Percentiles rank a stretch among this genome's conserved stretches.
These are phyloP conservation scores for Nephotettix cincticeps DNA, from an alignment of 1,140 invertebrate species.

Conservation along the genomic window DNA sequence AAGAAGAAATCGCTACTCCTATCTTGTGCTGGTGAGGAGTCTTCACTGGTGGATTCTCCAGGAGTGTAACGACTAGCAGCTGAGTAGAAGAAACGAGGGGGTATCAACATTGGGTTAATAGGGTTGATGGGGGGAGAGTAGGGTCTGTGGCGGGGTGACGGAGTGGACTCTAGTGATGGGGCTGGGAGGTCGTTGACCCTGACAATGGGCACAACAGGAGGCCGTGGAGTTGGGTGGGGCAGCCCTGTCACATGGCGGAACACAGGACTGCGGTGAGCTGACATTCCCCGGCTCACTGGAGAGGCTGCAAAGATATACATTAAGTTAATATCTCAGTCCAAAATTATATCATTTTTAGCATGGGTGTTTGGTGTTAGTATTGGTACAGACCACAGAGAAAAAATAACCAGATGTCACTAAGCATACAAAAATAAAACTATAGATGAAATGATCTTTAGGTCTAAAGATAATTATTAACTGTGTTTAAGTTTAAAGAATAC, in stretches of 20 bases:
- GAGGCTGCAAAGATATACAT: too few relatives aligned
- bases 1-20: slow-evolving; percentile 29
- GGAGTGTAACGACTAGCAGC: slow-evolving; percentile 43
- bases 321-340: too few relatives aligned
- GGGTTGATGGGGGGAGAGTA: slow-evolving; percentile 33
- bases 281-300: background rate
- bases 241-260: background rate
- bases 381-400: too few relatives aligned
- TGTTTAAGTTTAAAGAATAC: too few relatives aligned
- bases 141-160: slow-evolving; percentile 38
- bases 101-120: background rate
- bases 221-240: background rate
- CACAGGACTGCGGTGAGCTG: background rate
- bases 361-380: too few relatives aligned
- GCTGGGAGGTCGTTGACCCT: slow-evolving; percentile 35
- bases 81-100: slow-evolving; percentile 48
- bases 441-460: too few relatives aligned
- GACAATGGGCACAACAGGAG: slow-evolving; percentile 25
- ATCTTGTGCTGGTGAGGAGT: slow-evolving; percentile 34
- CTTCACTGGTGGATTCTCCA: slow-evolving; percentile 47
- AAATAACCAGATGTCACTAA: too few relatives aligned
- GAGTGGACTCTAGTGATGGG: slow-evolving; percentile 32
- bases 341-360: too few relatives aligned
- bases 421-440: too few relatives aligned
- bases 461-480: too few relatives aligned